Base-by-base conservation (phyloP, 2,797 vertebrate genomes). In the Corythornis leucogaster region DNA sequence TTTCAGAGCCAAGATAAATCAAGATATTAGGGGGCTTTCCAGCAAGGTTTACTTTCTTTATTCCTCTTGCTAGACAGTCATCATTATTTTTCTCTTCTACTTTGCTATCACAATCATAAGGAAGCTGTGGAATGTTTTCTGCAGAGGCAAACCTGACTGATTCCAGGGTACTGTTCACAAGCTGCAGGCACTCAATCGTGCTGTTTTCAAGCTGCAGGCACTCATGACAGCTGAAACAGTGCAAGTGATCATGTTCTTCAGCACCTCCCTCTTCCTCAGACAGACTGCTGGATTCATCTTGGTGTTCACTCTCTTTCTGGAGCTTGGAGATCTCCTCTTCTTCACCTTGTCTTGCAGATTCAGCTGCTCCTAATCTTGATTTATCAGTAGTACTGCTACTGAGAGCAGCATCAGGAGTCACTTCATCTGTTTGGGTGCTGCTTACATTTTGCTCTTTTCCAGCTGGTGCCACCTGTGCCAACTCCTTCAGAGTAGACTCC, bases 81-180 rank as follows among this genome's bases (percentile, higher is more conserved):
- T 58, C 75, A 5, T 94, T 80, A 5, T 94, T 81, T 6, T 85
- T 13, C 12, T 66, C 87, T 69, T 96, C 92, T 7, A 15, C 6
- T 3, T 22, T 57, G 50, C 95, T 63, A 40, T 30, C 91, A 74
- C 66, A 92, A 16, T 98, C 98, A 1, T 98, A 96, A 2, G 98
- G 98, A 15, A 99, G 98, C 59, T 99, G 98, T 0, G 98, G 98
- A 77, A 99, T 98, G 97, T 99, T 98, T 89, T 99, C 99, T 0
- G 96, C 98, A 0, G 99, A 99, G 8, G 99, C 98, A 40, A 97
- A 99, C 91, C 96, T 98, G 57, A 99, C 98, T 0, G 99, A 99
- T 6, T 99, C 98, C 4, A 99, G 99, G 94, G 99, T 99, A 95
- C 98, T 99, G 96, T 93, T 99, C 89, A 99, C 99, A 18, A 99